Conservation (phyloP, 2,888 invertebrate genomes). For the Acrobasis consociella region DNA sequence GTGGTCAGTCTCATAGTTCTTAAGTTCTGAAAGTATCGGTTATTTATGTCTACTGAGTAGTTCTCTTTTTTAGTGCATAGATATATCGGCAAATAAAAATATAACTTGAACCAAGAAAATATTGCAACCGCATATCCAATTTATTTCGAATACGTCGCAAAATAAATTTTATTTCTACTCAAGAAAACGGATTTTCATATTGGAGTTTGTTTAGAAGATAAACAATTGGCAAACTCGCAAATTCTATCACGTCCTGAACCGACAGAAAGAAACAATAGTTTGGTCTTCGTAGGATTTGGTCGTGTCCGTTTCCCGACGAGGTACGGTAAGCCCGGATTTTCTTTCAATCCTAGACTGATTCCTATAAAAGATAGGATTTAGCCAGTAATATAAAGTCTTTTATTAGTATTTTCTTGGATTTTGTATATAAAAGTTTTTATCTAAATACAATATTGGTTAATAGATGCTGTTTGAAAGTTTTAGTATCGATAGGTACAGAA, state of each 20-base stretch:
- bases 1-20: no score
- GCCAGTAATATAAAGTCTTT: conserved; percentile 4
- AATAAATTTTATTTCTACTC: not conserved
- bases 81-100: not conserved
- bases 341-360: conserved; percentile 10
- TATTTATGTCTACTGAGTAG: not conserved
- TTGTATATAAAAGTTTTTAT: not conserved
- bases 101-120: not conserved
- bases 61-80: no score
- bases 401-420: not conserved
- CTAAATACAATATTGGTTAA: not conserved
- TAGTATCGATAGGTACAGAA: no score
- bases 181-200: not conserved
- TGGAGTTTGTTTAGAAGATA: conserved; percentile 3
- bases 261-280: conserved; percentile 11
- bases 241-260: conserved; percentile 8
- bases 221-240: conserved; percentile 12
- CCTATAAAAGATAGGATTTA: conserved; percentile 6
- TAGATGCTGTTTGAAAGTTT: no score
- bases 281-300: not conserved
- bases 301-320: conserved; percentile 5
- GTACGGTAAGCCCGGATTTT: conserved; percentile 4
- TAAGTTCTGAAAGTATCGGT: no score
- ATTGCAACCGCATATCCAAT: not conserved
- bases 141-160: not conserved